Base-by-base conservation (phyloP, 2,113 vertebrate genomes). In the Panthera leo region DNA sequence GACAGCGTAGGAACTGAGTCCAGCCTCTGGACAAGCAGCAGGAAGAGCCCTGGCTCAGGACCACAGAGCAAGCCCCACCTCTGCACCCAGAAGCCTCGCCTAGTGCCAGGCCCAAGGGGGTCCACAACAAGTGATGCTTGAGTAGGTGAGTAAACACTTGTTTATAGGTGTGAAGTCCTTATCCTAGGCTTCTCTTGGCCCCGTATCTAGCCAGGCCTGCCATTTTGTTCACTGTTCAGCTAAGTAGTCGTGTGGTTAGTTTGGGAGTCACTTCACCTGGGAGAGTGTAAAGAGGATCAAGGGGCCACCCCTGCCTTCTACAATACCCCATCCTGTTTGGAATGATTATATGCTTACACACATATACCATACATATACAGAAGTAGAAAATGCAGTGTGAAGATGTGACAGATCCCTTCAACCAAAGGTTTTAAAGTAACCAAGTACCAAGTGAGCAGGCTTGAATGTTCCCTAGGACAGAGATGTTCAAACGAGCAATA, bases 71-170 rank as follows among this genome's bases (percentile, higher is more conserved):
- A 34, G 14, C 29, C 85, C 55, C 1, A 19, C 5, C 29, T 76
- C 31, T 14, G 23, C 4, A 5, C 42, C 42, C 76, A 6, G 0
- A 3, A 31, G 18, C 53, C 83, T 51, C 0, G 0, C 15, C 51
- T 31, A 27, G n/a, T 4, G 29, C 70, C 15, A 5, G 58, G 51
- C 45, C 48, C 67, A 45, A 55, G 78, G 48, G 61, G 39, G 25
- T 31, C 8, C 61, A 65, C 14, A 1, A 27, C 14, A 19, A 5
- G 12, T 3, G 14, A 18, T 16, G 34, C 27, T 75, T 55, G 10
- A 65, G 23, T 21, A 39, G 27, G 19, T 36, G 65, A 65, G 6
- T 15, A n/a, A 34, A 55, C 7, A 15, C 21, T 85, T 2, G 21
- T 25, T 73, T 61, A 71, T 2, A 82, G 53, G 25, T 51, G 27